Base-by-base conservation (phyloP, 2,888 invertebrate genomes). In the Neoascia interrupta region DNA sequence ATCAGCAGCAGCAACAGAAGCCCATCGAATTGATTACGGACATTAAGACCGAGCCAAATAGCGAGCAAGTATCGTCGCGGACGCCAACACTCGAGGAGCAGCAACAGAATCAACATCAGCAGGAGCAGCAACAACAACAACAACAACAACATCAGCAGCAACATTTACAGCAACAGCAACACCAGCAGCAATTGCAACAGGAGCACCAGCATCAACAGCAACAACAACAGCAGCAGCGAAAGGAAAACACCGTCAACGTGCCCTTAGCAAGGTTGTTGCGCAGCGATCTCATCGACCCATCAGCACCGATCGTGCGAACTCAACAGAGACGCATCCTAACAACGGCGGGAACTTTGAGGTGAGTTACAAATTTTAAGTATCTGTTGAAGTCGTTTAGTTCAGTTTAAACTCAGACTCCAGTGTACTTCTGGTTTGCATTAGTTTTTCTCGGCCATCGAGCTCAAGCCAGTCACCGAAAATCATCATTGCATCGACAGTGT, bases 261-360 rank as follows among this genome's bases (percentile, higher is more conserved):
- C 8, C 31, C 3, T n/a, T n/a, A n/a, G 15, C 66, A 31, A 43
- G 76, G 37, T 60, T 79, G 5, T 23, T 82, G 73, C 81, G 69
- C 15, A 39, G 51, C 37, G 76, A 76, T 6, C 34, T 74, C 41
- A 58, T 66, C 49, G 73, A 64, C 26, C 39, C 81, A 58, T 54
- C 81, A 39, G 72, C 83, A 19, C 82, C 84, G 10, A 82, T 85
- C 64, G 84, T 84, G 15, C 84, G 85, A 19, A 82, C 84, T 2
- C 87, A 84, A 60, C 87, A 86, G 69, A 84, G 87, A 4, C 85
- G 89, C 28, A 89, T 89, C 51, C 83, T 89, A 18, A 89, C 89
- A 70, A 89, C 89, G 15, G 85, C 88, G 3, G 89, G 89, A 16
- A 89, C 88, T 43, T 84, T 89, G 84, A 81, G 84, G 84, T 84